Evolutionary conservation across 2,797 vertebrate genomes (phyloP).

Genomic region (Megaceryle alcyon): DNA sequence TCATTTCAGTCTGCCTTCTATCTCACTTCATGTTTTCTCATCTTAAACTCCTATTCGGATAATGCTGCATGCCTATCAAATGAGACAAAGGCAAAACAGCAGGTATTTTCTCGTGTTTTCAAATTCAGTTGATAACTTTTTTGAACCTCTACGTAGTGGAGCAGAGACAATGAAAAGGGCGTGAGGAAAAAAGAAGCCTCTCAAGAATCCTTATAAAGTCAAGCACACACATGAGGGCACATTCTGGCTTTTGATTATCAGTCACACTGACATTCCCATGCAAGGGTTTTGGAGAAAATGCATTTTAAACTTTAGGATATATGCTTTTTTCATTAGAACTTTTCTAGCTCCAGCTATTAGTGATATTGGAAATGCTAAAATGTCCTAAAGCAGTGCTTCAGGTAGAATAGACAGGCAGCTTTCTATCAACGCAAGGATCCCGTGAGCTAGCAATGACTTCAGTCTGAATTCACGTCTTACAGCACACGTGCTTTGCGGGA

Average conservation of each 20-base stretch:
- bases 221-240: not conserved
- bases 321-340: not conserved
- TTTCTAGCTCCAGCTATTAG: not conserved
- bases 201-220: not conserved
- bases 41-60: slow-evolving; percentile 30
- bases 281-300: not conserved
- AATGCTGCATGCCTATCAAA: slow-evolving; percentile 18
- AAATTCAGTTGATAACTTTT: slow-evolving; percentile 29
- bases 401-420: not conserved
- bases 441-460: not conserved
- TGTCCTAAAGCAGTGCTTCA: not conserved
- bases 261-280: not conserved
- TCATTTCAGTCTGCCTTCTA: slow-evolving; percentile 17
- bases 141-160: slow-evolving; percentile 5
- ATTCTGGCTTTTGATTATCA: not conserved
- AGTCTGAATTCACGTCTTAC: not conserved
- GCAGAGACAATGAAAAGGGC: not conserved
- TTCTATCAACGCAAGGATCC: not conserved
- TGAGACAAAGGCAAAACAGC: slow-evolving; percentile 19
- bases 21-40: not conserved
- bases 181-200: not conserved
- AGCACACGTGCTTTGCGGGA: not conserved
- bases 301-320: not conserved
- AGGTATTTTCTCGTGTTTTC: slow-evolving; percentile 14
- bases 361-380: not conserved